These are phyloP conservation scores for Mactromeris polynyma DNA, from an alignment of 2,888 invertebrate genomes.

Conservation along the genomic window DNA sequence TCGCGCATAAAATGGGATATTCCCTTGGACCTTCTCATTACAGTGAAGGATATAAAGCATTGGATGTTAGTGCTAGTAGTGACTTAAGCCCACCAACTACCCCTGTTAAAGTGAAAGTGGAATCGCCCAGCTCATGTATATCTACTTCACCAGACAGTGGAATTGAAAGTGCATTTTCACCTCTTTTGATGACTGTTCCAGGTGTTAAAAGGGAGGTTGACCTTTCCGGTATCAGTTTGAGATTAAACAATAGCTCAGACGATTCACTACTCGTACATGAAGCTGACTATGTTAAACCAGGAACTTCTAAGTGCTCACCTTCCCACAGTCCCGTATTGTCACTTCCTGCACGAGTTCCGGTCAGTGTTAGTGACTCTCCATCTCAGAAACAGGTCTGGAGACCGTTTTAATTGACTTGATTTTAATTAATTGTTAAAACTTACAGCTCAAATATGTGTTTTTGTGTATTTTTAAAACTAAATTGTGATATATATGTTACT, in stretches of 20 bases:
- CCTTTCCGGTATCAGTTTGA: neutral
- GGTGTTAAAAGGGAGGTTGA: conserved; percentile 46
- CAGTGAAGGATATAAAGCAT: conserved; percentile 4
- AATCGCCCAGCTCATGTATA: conserved; percentile 43
- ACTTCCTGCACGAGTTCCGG: conserved; percentile 58
- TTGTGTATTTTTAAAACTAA: neutral
- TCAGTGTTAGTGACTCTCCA: conserved; percentile 55
- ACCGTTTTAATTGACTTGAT: conserved; percentile 55
- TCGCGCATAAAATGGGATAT: conserved; percentile 49
- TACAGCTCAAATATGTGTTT: conserved; percentile 23
- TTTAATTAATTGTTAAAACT: conserved; percentile 8
- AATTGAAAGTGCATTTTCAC: conserved; percentile 47
- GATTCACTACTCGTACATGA: conserved; percentile 19
- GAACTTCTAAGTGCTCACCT: conserved; percentile 15
- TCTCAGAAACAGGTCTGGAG: conserved; percentile 68
- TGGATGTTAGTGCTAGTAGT: conserved; percentile 32
- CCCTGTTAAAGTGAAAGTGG: conserved; percentile 57
- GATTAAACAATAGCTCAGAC: conserved; percentile 28
- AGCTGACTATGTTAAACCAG: conserved; percentile 22
- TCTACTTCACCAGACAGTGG: conserved; percentile 53
- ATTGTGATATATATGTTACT: conserved; percentile 36
- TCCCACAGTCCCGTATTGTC: conserved; percentile 52
- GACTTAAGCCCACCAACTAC: conserved; percentile 44
- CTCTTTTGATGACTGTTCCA: conserved; percentile 59
- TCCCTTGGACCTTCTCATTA: conserved; percentile 4